Evolutionary conservation across 2,888 invertebrate species (phyloP).

Genomic region (Mesochorus sp.): DNA sequence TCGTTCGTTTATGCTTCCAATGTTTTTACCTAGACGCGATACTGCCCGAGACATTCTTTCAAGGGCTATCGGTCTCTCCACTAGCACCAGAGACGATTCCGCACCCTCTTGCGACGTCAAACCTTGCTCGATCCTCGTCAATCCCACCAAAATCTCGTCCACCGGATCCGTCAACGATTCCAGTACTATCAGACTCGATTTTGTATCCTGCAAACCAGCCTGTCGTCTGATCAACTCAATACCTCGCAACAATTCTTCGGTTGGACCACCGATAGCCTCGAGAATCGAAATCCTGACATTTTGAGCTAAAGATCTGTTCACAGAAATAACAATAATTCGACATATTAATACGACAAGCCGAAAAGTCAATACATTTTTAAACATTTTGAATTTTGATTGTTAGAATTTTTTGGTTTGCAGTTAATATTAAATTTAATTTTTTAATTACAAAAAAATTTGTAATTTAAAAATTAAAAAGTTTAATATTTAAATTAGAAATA

Average conservation of each 20-base stretch:
- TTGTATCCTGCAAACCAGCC: slow-evolving; percentile 60
- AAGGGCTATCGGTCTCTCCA: slow-evolving; percentile 74
- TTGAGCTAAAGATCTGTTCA: slow-evolving; percentile 71
- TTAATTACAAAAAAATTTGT: background rate
- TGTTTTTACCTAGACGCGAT: slow-evolving; percentile 65
- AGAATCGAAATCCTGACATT: slow-evolving; percentile 74
- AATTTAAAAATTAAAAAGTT: too few species aligned
- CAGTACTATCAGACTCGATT: slow-evolving; percentile 75
- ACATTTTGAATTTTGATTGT: too few species aligned
- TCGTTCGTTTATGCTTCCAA: slow-evolving; percentile 24
- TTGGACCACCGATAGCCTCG: slow-evolving; percentile 77
- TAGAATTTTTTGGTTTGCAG: too few species aligned
- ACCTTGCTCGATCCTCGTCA: slow-evolving; percentile 75
- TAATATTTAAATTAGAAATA: background rate
- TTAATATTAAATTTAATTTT: background rate
- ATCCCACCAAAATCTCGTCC: slow-evolving; percentile 77
- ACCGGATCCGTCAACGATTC: slow-evolving; percentile 83
- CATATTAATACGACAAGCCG: background rate
- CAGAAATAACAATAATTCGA: background rate
- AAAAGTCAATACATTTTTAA: too few species aligned
- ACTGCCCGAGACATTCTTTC: slow-evolving; percentile 73
- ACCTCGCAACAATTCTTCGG: slow-evolving; percentile 77
- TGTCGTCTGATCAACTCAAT: slow-evolving; percentile 75
- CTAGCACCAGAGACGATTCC: slow-evolving; percentile 68
- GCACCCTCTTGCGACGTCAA: slow-evolving; percentile 69